phyloP scores from a whole-genome alignment of 2,797 vertebrate species.

The Rhinoraja longicauda region DNA sequence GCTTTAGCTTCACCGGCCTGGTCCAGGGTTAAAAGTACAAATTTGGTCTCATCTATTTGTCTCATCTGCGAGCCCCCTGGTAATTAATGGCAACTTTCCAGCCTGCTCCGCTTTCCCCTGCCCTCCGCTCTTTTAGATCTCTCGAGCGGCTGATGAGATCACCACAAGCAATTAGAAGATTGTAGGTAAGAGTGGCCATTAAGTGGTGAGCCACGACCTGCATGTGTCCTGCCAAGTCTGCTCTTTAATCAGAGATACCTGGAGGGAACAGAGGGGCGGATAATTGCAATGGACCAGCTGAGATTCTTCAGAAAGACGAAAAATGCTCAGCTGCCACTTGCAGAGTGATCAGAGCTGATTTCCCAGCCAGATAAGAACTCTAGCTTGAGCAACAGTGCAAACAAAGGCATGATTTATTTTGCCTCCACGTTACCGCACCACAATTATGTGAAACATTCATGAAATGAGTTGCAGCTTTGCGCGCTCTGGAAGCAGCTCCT shows the following conservation, averaged over 20 bases:
- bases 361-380: slow-evolving; percentile 18
- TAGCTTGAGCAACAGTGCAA: background rate
- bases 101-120: background rate
- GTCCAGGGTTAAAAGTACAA: slow-evolving; percentile 15
- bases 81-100: background rate
- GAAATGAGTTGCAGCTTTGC: background rate
- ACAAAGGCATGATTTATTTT: slow-evolving; percentile 16
- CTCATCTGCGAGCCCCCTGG: background rate
- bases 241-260: slow-evolving; percentile 28
- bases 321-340: slow-evolving; percentile 24
- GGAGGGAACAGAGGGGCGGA: background rate
- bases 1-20: background rate
- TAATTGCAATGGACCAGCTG: background rate
- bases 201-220: background rate
- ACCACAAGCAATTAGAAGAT: slow-evolving; percentile 1
- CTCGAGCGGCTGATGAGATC: slow-evolving; percentile 1
- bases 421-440: background rate
- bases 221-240: background rate
- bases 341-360: slow-evolving; percentile 3
- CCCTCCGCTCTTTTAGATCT: background rate
- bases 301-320: background rate
- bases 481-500: background rate
- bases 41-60: background rate
- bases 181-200: slow-evolving; percentile 18
- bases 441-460: background rate